Conservation (phyloP, 2,888 invertebrate species). For the Eilema griseolum region DNA sequence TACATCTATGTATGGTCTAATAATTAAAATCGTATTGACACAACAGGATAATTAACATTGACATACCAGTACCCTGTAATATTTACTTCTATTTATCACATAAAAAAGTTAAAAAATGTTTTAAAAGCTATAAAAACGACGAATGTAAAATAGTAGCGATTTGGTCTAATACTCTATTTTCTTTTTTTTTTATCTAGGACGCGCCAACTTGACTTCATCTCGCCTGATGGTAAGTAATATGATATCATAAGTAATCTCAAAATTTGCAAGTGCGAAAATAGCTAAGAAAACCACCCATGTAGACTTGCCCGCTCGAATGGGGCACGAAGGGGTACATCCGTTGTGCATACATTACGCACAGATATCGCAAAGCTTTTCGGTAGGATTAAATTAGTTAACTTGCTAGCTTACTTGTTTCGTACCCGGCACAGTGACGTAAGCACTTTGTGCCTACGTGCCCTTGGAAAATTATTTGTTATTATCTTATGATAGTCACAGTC, state of each 20-base stretch:
- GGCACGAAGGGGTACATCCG: slow-evolving; percentile 72
- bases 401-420: slow-evolving; percentile 71
- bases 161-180: too few relatives aligned
- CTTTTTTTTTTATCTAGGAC: too few relatives aligned
- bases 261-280: not conserved
- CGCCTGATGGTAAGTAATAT: too few relatives aligned
- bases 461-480: slow-evolving; percentile 5
- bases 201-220: too few relatives aligned
- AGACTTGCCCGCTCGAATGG: slow-evolving; percentile 46
- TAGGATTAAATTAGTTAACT: slow-evolving; percentile 82
- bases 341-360: slow-evolving; percentile 83
- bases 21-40: too few relatives aligned
- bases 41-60: too few relatives aligned
- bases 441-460: slow-evolving; percentile 6
- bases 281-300: slow-evolving; percentile 35
- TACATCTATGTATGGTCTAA: too few relatives aligned
- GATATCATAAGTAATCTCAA: not conserved
- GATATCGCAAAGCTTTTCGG: slow-evolving; percentile 83
- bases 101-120: too few relatives aligned
- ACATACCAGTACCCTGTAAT: too few relatives aligned
- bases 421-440: slow-evolving; percentile 39
- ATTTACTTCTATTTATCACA: too few relatives aligned
- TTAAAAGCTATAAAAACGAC: too few relatives aligned
- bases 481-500: not conserved
- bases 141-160: too few relatives aligned